A percentile compares a stretch with the other conserved stretches of the same genome.
Conservation (phyloP, 2,113 vertebrate species). For the Turdus rufiventris region DNA sequence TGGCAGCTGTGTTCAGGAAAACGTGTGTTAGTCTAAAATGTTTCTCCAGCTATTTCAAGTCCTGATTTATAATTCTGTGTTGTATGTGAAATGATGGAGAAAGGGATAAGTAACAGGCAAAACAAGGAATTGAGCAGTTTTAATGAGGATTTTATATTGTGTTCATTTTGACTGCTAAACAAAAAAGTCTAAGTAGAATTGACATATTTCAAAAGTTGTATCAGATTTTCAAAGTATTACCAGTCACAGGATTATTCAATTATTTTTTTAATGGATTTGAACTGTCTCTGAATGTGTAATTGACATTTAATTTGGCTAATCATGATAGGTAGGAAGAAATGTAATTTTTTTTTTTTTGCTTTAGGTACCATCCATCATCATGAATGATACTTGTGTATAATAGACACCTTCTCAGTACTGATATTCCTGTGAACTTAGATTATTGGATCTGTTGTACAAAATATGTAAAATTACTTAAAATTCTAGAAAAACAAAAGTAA, state of each 20-base stretch:
- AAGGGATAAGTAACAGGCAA: not conserved
- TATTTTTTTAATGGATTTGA: not conserved
- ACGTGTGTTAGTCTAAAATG: not conserved
- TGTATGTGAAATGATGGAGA: not conserved
- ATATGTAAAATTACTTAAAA: not conserved
- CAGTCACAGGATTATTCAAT: not conserved
- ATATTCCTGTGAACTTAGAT: not conserved
- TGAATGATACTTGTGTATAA: not conserved
- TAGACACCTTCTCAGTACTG: not conserved
- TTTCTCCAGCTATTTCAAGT: not conserved
- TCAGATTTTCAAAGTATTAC: not conserved
- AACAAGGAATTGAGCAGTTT: not conserved
- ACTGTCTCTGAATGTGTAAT: not conserved
- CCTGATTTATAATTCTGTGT: not conserved
- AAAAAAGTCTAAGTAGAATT: not conserved
- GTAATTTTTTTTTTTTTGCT: not conserved
- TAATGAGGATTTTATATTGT: not conserved
- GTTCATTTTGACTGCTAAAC: not conserved
- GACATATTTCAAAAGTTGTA: not conserved
- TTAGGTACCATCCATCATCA: not conserved
- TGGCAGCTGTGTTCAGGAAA: not conserved
- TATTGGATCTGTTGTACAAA: not conserved
- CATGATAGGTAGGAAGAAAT: not conserved
- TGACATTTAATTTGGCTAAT: not conserved
- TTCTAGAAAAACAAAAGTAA: not conserved